Conservation (phyloP, 2,797 vertebrate species). For the Trachurus trachurus region DNA sequence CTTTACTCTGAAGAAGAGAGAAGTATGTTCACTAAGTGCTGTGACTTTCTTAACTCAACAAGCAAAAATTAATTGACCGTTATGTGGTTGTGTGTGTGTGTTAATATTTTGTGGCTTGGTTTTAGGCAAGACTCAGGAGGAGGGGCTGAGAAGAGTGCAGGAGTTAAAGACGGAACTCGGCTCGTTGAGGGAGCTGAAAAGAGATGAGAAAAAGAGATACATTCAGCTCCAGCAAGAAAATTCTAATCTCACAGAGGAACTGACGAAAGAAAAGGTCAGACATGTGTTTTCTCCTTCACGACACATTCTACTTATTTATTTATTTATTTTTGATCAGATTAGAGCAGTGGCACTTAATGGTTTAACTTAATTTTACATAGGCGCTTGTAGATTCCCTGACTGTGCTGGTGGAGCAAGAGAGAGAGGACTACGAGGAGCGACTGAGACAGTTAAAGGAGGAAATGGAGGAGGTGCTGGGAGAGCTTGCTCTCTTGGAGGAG, state of each 20-base stretch:
- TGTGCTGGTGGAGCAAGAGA: constrained; percentile 83
- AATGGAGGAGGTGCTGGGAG: constrained; percentile 89
- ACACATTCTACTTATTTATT: not conserved
- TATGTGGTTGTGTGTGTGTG: not conserved
- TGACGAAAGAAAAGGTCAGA: constrained; percentile 90
- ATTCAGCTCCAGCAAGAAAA: constrained; percentile 85
- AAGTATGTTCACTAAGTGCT: constrained; percentile 80
- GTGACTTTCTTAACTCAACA: not conserved
- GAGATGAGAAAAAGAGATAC: constrained; percentile 74
- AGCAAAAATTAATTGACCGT: not conserved
- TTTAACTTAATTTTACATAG: constrained; percentile 73
- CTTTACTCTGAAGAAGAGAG: constrained; percentile 88
- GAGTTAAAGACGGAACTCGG: constrained; percentile 85
- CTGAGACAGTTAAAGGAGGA: constrained; percentile 88
- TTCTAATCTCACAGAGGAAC: constrained; percentile 72
- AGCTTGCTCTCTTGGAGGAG: constrained; percentile 88
- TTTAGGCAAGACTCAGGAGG: constrained; percentile 84
- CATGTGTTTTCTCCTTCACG: not conserved
- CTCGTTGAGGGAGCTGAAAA: constrained; percentile 81
- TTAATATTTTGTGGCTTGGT: not conserved
- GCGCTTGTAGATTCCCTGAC: constrained; percentile 84
- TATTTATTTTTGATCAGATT: not conserved
- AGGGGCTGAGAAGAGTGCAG: constrained; percentile 80
- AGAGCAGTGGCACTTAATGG: not conserved
- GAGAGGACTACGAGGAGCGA: constrained; percentile 86